These are phyloP conservation scores for Capromys pilorides DNA, from an alignment of 2,797 vertebrate species.

Conservation along the genomic window DNA sequence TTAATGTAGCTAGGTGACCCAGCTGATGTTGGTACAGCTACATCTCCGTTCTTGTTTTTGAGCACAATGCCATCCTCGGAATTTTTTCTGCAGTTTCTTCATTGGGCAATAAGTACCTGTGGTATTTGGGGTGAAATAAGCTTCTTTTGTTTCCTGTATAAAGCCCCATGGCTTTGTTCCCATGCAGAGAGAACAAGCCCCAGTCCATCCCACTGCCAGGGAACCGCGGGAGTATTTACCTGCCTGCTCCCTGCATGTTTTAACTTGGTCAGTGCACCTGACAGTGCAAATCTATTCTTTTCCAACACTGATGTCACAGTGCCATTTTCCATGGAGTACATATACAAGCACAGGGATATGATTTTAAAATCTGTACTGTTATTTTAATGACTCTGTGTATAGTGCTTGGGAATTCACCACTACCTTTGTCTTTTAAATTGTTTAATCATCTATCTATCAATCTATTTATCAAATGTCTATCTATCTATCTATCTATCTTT, in stretches of 20 bases:
- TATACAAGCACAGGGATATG: not conserved
- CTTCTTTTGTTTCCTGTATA: slow-evolving; percentile 58
- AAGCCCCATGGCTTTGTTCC: not conserved
- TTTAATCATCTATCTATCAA: too few relatives aligned
- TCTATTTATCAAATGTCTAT: too few relatives aligned
- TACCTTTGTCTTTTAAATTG: not conserved
- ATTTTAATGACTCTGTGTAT: not conserved
- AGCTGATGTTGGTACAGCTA: slow-evolving; percentile 3
- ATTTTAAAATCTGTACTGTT: not conserved
- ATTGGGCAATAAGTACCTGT: slow-evolving; percentile 40
- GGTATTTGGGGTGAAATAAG: slow-evolving; percentile 30
- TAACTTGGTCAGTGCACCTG: slow-evolving; percentile 31
- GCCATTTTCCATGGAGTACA: not conserved
- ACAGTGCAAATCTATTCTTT: not conserved
- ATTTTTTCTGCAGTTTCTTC: slow-evolving; percentile 39
- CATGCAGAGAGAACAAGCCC: slow-evolving; percentile 19
- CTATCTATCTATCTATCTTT: too few relatives aligned
- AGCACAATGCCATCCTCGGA: not conserved
- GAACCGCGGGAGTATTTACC: not conserved
- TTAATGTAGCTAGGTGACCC: slow-evolving; percentile 66
- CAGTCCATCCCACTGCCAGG: not conserved
- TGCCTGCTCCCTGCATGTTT: slow-evolving; percentile 35
- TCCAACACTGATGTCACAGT: not conserved
- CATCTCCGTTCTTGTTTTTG: slow-evolving; percentile 50
- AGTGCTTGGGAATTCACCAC: not conserved